A percentile compares a stretch with the other conserved stretches of the same genome.
phyloP scores from a whole-genome alignment of 2,797 vertebrate species.

The Antrozous pallidus region DNA sequence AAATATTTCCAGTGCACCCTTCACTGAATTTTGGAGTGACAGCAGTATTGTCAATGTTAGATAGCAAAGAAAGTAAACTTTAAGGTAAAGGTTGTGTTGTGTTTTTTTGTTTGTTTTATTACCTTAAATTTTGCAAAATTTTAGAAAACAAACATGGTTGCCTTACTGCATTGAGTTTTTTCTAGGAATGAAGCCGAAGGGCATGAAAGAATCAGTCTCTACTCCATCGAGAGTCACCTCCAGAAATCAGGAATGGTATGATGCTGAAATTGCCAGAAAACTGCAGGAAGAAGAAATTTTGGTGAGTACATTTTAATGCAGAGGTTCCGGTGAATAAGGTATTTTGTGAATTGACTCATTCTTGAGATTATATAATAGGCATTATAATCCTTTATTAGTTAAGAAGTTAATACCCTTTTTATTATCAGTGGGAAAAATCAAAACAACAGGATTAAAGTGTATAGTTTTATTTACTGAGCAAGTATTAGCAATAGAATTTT shows the following conservation, averaged over 20 bases:
- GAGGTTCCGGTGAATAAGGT: not conserved
- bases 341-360: not conserved
- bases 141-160: not conserved
- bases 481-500: not conserved
- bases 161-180: slow-evolving; percentile 35
- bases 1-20: not conserved
- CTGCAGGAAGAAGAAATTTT: slow-evolving; percentile 94
- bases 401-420: not conserved
- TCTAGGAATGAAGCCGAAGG: slow-evolving; percentile 83
- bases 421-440: not conserved
- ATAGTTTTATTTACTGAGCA: not conserved
- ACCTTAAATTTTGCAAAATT: not conserved
- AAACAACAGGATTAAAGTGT: not conserved
- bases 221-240: slow-evolving; percentile 81
- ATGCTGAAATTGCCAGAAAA: slow-evolving; percentile 94
- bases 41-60: not conserved
- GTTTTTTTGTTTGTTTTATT: not conserved
- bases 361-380: not conserved
- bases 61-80: not conserved
- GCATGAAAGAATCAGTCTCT: slow-evolving; percentile 82
- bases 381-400: not conserved
- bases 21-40: not conserved
- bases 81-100: not conserved
- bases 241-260: slow-evolving; percentile 88
- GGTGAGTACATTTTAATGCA: slow-evolving; percentile 81